Evolutionary conservation across 2,888 invertebrate genomes (phyloP).

Genomic region (Cerceris rybyensis): DNA sequence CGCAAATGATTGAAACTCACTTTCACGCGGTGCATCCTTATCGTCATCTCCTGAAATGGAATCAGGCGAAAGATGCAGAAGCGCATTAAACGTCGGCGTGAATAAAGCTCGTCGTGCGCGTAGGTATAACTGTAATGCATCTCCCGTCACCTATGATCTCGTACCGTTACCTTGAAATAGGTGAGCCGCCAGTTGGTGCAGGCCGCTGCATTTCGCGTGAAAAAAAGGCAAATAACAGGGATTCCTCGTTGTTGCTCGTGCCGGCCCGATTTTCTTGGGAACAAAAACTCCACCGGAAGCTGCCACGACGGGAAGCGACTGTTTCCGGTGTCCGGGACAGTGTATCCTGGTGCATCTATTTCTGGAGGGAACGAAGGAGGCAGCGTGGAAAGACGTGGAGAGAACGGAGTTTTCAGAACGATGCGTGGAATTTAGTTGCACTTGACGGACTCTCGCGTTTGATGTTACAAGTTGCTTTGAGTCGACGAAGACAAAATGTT

Average conservation of each 20-base stretch:
- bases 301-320: conserved; percentile 55
- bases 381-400: not conserved
- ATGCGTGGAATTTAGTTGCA: not conserved
- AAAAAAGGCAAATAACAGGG: conserved; percentile 14
- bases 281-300: conserved; percentile 42
- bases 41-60: not conserved
- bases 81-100: conserved; percentile 39
- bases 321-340: conserved; percentile 56
- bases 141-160: conserved; percentile 78
- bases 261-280: not conserved
- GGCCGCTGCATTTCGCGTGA: conserved; percentile 11
- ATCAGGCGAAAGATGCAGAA: conserved; percentile 14
- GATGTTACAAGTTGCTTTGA: no score
- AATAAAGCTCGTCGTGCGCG: conserved; percentile 57
- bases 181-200: conserved; percentile 38
- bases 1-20: no score
- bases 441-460: not conserved
- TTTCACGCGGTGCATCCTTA: no score
- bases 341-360: conserved; percentile 59
- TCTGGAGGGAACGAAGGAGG: conserved; percentile 40
- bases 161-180: conserved; percentile 76
- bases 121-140: conserved; percentile 76
- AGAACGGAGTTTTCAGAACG: not conserved
- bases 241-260: conserved; percentile 1
- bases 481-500: no score